Evolutionary conservation across 2,113 vertebrate species (phyloP).

Genomic region (Galbula dea): DNA sequence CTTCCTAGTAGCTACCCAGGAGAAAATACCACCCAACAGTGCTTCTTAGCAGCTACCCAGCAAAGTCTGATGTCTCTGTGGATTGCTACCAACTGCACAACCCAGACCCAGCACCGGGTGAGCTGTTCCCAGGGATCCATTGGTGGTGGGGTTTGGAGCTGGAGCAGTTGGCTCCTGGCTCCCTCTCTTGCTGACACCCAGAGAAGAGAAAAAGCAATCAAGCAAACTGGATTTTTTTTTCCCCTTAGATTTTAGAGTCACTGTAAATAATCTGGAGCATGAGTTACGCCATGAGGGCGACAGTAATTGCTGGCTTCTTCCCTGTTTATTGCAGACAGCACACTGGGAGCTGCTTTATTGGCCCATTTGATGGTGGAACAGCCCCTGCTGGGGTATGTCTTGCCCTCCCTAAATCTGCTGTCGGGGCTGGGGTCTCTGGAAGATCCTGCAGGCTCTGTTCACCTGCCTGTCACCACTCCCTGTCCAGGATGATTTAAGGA

Average conservation of each 20-base stretch:
- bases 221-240: not conserved
- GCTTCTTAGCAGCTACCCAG: not conserved
- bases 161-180: fast-evolving
- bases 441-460: not conserved
- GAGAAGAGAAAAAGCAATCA: not conserved
- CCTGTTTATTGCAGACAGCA: constrained; percentile 38
- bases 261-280: constrained; percentile 53
- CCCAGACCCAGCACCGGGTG: not conserved
- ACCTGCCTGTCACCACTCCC: not conserved
- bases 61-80: not conserved
- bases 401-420: constrained; percentile 13
- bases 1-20: not conserved
- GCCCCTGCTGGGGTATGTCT: not conserved
- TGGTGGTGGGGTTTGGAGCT: not conserved
- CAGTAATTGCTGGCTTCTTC: constrained; percentile 47
- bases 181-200: not conserved
- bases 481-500: not conserved
- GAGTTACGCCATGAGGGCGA: not conserved
- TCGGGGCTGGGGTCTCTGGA: not conserved
- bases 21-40: not conserved
- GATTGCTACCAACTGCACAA: not conserved
- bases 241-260: constrained; percentile 43
- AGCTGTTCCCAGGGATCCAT: fast-evolving
- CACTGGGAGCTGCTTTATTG: constrained; percentile 52
- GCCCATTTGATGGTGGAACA: not conserved